Conservation (phyloP, 2,113 vertebrate genomes). For the Brachypodius melanocephalos region DNA sequence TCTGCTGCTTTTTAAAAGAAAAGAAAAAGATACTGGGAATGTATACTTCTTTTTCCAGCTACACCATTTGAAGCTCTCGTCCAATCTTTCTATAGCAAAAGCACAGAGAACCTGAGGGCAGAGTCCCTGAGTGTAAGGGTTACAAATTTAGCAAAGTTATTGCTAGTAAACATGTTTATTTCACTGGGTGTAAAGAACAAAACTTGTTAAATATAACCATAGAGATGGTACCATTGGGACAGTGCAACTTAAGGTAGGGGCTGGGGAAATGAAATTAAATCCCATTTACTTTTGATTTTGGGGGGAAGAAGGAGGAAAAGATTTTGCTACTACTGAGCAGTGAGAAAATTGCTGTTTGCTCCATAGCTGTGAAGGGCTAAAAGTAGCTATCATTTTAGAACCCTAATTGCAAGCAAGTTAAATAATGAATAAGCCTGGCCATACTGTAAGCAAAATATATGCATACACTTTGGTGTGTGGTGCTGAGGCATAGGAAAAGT, state of each 20-base stretch:
- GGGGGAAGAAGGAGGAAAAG: not conserved
- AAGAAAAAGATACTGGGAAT: not conserved
- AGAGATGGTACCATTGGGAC: not conserved
- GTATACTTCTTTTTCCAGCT: not conserved
- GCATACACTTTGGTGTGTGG: not conserved
- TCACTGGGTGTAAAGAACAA: not conserved
- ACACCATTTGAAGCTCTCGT: not conserved
- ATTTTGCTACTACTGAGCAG: not conserved
- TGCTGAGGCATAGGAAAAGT: not conserved
- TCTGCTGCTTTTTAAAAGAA: constrained; percentile 2
- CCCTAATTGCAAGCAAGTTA: not conserved
- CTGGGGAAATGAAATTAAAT: not conserved
- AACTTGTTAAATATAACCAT: not conserved
- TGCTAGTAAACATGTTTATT: not conserved
- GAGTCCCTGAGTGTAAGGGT: not conserved
- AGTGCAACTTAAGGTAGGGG: not conserved
- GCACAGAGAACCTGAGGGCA: not conserved
- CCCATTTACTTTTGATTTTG: not conserved
- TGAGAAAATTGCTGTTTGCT: not conserved
- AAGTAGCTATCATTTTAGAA: not conserved
- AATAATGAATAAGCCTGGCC: not conserved
- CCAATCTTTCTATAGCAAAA: not conserved
- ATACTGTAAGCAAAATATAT: not conserved
- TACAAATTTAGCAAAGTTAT: not conserved
- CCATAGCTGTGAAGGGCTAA: not conserved